Evolutionary conservation across 1,140 invertebrate species (phyloP).

Genomic region (Zaprionus gabonicus): DNA sequence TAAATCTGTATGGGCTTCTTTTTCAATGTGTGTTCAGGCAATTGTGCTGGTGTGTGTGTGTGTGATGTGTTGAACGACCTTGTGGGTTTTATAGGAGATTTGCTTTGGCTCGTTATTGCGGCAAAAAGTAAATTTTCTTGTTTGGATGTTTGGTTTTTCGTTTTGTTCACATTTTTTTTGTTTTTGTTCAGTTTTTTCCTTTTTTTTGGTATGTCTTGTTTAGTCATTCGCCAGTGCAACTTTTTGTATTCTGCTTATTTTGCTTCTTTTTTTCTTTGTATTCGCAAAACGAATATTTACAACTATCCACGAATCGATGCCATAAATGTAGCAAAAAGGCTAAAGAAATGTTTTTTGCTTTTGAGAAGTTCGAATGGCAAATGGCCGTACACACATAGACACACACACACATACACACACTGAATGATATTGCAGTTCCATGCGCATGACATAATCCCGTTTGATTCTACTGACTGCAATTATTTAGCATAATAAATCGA

Average conservation of each 20-base stretch:
- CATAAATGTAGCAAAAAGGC: conserved; percentile 34
- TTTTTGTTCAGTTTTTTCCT: conserved; percentile 10
- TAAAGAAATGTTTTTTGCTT: background rate
- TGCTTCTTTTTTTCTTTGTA: background rate
- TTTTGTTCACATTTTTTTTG: conserved; percentile 13
- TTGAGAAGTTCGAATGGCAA: conserved; percentile 6
- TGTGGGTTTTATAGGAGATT: conserved; percentile 33
- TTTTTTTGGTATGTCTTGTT: conserved; percentile 36
- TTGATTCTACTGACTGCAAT: conserved; percentile 2
- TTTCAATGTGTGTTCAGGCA: background rate
- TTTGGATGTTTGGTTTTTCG: conserved; percentile 33
- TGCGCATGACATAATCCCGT: background rate
- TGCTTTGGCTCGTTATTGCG: conserved; percentile 30
- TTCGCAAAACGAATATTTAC: conserved; percentile 35
- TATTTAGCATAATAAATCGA: background rate
- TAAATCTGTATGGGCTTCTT: background rate
- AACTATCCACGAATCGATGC: conserved; percentile 17
- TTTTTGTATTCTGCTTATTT: conserved; percentile 21
- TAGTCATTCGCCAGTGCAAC: conserved; percentile 40
- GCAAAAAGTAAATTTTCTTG: conserved; percentile 31
- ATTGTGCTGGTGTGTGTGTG: background rate
- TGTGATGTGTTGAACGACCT: conserved; percentile 30
- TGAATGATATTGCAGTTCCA: background rate
- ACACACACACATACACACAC: background rate
- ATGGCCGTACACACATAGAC: background rate